These are phyloP conservation scores for Phasia obesa DNA, from an alignment of 2,888 invertebrate species.

Conservation along the genomic window DNA sequence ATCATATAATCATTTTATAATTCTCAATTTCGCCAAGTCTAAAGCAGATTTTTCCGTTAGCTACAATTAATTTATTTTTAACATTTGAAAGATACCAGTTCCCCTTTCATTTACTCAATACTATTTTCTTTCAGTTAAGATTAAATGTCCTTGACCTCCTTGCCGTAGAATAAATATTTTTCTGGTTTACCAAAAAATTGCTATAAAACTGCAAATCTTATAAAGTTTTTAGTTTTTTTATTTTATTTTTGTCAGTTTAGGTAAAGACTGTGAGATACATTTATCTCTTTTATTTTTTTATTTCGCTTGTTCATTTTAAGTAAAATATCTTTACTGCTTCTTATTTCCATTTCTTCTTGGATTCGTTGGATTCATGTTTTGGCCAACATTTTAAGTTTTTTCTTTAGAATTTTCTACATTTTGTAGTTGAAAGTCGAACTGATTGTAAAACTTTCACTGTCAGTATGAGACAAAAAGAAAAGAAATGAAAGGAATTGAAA, in stretches of 20 bases:
- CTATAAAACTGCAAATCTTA: conserved; percentile 42
- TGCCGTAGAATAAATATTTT: conserved; percentile 17
- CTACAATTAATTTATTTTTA: not conserved
- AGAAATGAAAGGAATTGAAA: conserved; percentile 46
- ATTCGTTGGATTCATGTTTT: conserved; percentile 9
- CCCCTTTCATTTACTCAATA: conserved; percentile 1
- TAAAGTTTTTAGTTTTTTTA: conserved; percentile 34
- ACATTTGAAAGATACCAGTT: conserved; percentile 9
- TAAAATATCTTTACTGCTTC: conserved; percentile 4
- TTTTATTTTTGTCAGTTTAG: conserved; percentile 13
- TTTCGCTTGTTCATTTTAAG: conserved; percentile 45
- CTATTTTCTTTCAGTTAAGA: conserved; percentile 21
- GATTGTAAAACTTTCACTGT: conserved; percentile 64
- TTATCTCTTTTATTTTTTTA: conserved; percentile 22
- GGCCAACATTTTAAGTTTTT: conserved; percentile 45
- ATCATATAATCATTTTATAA: too few relatives aligned
- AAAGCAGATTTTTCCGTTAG: conserved; percentile 36
- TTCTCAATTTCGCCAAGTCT: not conserved
- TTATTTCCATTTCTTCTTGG: conserved; percentile 4
- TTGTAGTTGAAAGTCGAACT: conserved; percentile 52
- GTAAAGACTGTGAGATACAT: not conserved
- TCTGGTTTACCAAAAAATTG: conserved; percentile 49
- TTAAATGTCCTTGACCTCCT: conserved; percentile 50
- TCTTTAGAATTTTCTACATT: conserved; percentile 9
- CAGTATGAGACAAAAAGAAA: conserved; percentile 41